These are phyloP conservation scores for Halcyon smyrnensis DNA, from an alignment of 2,797 vertebrate genomes.

Conservation along the genomic window DNA sequence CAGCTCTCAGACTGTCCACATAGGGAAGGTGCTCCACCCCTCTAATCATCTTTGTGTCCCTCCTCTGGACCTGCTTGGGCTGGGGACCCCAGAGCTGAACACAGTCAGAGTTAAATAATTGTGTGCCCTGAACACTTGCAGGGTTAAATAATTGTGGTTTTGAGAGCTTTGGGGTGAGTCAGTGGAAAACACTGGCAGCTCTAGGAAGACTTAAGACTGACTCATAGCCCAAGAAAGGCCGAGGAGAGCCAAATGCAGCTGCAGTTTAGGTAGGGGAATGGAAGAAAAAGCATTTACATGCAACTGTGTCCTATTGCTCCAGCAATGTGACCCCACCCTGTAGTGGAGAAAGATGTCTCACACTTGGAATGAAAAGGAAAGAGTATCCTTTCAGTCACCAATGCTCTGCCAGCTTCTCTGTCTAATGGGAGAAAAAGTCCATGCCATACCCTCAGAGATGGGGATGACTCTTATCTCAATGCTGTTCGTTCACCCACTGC, in stretches of 20 bases:
- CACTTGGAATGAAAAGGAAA: constrained; percentile 26
- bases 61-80: not conserved
- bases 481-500: not conserved
- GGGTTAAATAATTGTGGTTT: constrained; percentile 36
- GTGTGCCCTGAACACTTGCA: not conserved
- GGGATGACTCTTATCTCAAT: not conserved
- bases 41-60: not conserved
- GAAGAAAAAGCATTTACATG: constrained; percentile 21
- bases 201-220: constrained; percentile 47
- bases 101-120: constrained; percentile 30
- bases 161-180: constrained; percentile 23
- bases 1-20: not conserved
- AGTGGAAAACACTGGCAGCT: constrained; percentile 56
- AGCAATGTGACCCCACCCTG: constrained; percentile 23
- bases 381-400: not conserved
- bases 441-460: not conserved
- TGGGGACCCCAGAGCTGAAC: not conserved
- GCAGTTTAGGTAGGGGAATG: constrained; percentile 6
- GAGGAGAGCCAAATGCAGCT: constrained; percentile 38
- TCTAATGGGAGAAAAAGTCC: not conserved
- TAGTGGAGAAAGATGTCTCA: constrained; percentile 42
- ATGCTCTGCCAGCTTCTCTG: not conserved
- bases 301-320: not conserved
- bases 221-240: constrained; percentile 15
- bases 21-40: not conserved